phyloP scores from a whole-genome alignment of 2,888 invertebrate genomes.

The Iselma pallidipennis region DNA sequence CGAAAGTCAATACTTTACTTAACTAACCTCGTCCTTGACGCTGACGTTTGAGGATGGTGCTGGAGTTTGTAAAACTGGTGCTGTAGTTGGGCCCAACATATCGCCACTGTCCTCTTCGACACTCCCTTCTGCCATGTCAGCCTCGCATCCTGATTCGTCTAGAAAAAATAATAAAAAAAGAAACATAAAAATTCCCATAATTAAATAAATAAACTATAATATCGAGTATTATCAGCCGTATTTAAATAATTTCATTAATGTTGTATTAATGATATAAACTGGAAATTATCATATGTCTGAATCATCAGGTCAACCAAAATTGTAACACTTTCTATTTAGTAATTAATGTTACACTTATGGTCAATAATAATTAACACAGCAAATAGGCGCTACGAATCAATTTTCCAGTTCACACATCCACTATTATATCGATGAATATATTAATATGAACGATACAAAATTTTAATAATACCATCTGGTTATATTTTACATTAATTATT shows the following conservation, averaged over 20 bases:
- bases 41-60: conserved; percentile 57
- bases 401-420: neutral
- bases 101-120: conserved; percentile 66
- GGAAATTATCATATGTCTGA: neutral
- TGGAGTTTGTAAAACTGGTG: conserved; percentile 59
- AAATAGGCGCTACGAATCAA: neutral
- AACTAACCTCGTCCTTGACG: conserved; percentile 53
- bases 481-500: neutral
- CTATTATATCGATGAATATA: neutral
- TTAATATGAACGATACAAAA: neutral
- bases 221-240: neutral
- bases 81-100: conserved; percentile 60
- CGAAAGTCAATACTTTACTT: too few species aligned
- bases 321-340: neutral
- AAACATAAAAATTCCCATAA: neutral
- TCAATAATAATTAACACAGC: neutral
- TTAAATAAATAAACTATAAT: neutral
- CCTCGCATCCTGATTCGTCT: conserved; percentile 84
- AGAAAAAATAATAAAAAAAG: conserved; percentile 48
- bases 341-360: neutral
- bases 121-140: conserved; percentile 82
- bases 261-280: neutral
- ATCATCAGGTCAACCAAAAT: neutral
- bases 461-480: neutral
- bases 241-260: neutral